Evolutionary conservation across 2,113 vertebrate species (phyloP).

Genomic region (Vidua chalybeata): DNA sequence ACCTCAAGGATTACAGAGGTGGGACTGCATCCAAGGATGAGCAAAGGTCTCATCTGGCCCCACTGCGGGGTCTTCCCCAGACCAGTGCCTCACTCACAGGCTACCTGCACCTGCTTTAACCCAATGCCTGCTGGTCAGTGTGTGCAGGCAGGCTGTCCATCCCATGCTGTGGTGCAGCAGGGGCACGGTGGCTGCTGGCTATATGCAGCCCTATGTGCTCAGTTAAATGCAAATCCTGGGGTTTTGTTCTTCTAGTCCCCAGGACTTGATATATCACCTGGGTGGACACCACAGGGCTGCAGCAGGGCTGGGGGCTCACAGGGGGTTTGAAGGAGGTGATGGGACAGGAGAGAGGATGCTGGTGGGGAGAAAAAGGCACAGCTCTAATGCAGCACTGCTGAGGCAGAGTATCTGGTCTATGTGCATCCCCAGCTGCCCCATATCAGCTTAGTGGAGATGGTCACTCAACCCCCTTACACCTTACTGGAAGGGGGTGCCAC

Average conservation of each 20-base stretch:
- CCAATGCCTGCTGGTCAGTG: neutral
- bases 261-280: too few species aligned
- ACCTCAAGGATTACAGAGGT: slow-evolving; percentile 11
- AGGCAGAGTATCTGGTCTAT: neutral
- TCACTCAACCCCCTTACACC: neutral
- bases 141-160: neutral
- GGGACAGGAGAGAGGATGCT: neutral
- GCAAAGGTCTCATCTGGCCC: neutral
- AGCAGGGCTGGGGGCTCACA: accelerated
- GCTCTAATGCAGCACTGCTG: neutral
- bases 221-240: neutral
- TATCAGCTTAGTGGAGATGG: neutral
- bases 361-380: neutral
- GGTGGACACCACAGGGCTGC: neutral
- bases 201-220: accelerated
- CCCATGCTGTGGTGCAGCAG: accelerated
- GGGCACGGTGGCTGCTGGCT: neutral
- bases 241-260: neutral
- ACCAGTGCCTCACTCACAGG: neutral
- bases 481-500: too few species aligned
- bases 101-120: neutral
- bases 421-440: neutral
- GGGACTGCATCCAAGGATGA: neutral
- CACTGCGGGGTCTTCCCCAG: neutral
- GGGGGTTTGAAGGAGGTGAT: neutral